Base-by-base conservation (phyloP, 2,797 vertebrate genomes). In the Gephyroberyx darwinii region DNA sequence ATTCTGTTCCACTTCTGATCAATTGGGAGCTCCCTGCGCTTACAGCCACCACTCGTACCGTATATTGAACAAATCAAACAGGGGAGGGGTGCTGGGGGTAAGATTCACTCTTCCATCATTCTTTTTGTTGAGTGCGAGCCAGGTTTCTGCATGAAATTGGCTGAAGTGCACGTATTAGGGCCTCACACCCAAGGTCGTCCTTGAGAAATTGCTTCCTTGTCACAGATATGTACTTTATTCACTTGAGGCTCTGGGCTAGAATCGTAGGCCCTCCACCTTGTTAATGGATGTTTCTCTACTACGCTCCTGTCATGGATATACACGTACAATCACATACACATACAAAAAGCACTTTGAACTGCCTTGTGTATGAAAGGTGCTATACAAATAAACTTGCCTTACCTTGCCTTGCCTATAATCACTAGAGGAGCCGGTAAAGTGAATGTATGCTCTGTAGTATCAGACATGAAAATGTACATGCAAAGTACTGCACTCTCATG, bases 11-110 rank as follows among this genome's bases (percentile, higher is more conserved):
- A 76, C 74, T 72, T 51, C 84, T 67, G 85, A 89, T 90, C 89
- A 84, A 84, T 86, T 86, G 74, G 86, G 84, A 89, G 83, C 86
- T 90, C 84, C 86, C 78, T 64, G 75, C 63, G 65, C 80, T 85
- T 71, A 81, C 68, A 81, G 67, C 81, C 75, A 71, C 82, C 68
- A 54, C 60, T 50, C 58, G 74, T 70, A 62, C 69, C 68, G 59
- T 71, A 83, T 75, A 66, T 74, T 76, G 71, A 77, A 76, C 53
- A 41, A 65, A 82, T 75, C n/a, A 8, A 73, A 77, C 16, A 39
- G 37, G 65, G 19, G 47, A 75, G 33, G 19, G 63, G 7, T 10
- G 43, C 52, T 33, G 16, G 31, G 78, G 65, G 52, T 43, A 13
- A 31, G 30, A 60, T 61, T 61, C 30, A 41, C 43, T 71, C 69